These are phyloP conservation scores for Gila robusta DNA, from an alignment of 2,797 vertebrate species.

Conservation along the genomic window DNA sequence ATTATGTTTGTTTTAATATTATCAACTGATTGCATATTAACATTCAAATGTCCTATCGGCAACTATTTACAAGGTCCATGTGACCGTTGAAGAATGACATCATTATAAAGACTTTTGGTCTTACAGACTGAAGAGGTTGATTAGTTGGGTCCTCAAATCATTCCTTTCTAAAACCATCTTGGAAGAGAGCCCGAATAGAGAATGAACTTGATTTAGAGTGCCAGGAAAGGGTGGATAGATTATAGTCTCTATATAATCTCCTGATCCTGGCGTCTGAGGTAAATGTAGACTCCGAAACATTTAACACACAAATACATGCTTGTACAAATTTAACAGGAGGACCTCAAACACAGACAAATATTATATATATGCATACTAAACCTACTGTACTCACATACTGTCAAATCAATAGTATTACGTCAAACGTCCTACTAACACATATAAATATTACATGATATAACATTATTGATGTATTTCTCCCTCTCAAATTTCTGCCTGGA, in stretches of 20 bases:
- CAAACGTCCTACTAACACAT: conserved; percentile 69
- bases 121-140: neutral
- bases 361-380: neutral
- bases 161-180: conserved; percentile 30
- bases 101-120: conserved; percentile 24
- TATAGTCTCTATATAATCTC: conserved; percentile 73
- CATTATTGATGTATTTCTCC: conserved; percentile 1
- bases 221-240: conserved; percentile 73
- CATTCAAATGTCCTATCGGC: conserved; percentile 43
- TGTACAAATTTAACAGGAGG: neutral
- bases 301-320: conserved; percentile 11
- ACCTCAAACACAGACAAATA: neutral
- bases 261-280: conserved; percentile 79
- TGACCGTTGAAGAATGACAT: conserved; percentile 13
- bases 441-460: conserved; percentile 26
- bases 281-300: conserved; percentile 64
- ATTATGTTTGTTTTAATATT: conserved; percentile 42
- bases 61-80: neutral
- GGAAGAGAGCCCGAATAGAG: conserved; percentile 60
- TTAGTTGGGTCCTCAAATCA: conserved; percentile 23
- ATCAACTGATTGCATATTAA: conserved; percentile 48
- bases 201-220: conserved; percentile 67
- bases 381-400: conserved; percentile 64
- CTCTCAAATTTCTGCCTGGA: neutral
- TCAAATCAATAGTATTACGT: conserved; percentile 70